Evolutionary conservation across 2,888 invertebrate species (phyloP).

Genomic region (Drosophila ustulata): DNA sequence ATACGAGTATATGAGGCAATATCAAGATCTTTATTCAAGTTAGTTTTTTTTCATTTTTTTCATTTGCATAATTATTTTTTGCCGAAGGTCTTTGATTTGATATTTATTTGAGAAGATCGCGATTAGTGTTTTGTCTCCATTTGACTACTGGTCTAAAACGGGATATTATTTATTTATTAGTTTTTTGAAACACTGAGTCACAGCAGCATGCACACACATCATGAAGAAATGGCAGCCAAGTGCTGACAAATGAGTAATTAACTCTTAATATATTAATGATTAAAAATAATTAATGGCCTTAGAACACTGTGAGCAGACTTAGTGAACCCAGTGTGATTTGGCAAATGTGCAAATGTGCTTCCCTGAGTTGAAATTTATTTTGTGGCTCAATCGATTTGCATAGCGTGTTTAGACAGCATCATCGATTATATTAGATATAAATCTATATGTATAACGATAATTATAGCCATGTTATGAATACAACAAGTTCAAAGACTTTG

Average conservation of each 20-base stretch:
- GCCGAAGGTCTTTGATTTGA: slow-evolving; percentile 29
- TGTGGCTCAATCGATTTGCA: slow-evolving; percentile 55
- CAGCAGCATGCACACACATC: slow-evolving; percentile 2
- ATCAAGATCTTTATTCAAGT: slow-evolving; percentile 32
- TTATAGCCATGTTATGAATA: slow-evolving; percentile 24
- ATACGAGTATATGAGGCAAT: slow-evolving; percentile 12
- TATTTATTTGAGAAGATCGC: slow-evolving; percentile 42
- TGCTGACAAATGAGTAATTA: not conserved
- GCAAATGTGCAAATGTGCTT: not conserved
- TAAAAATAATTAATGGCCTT: not conserved
- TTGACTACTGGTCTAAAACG: slow-evolving; percentile 37
- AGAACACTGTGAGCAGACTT: slow-evolving; percentile 5
- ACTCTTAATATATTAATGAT: not conserved
- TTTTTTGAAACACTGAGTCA: slow-evolving; percentile 24
- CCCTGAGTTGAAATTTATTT: slow-evolving; percentile 15
- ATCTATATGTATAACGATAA: slow-evolving; percentile 13
- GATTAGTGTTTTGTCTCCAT: slow-evolving; percentile 27
- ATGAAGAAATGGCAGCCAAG: not conserved
- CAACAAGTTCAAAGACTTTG: slow-evolving; percentile 53
- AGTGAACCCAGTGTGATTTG: slow-evolving; percentile 14
- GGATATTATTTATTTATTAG: slow-evolving; percentile 1
- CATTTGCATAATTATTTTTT: slow-evolving; percentile 36
- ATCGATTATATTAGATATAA: slow-evolving; percentile 42
- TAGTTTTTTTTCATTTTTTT: not conserved
- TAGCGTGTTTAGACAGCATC: slow-evolving; percentile 61